Conservation (phyloP, 2,113 vertebrate species). For the Theropithecus gelada region DNA sequence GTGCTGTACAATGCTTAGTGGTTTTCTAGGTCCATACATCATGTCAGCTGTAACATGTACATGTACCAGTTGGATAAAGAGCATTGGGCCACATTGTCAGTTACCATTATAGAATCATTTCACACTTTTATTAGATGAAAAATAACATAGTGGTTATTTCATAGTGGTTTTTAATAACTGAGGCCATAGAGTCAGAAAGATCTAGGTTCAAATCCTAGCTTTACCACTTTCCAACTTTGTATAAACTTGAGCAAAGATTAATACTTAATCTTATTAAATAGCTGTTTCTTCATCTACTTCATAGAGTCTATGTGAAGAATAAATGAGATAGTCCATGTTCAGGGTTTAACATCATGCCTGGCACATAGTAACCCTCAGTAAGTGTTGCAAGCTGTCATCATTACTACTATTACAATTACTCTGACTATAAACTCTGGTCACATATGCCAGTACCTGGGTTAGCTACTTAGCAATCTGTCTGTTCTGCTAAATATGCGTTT, state of each 20-base stretch:
- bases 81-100: not conserved
- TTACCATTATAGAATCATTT: not conserved
- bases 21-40: not conserved
- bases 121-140: not conserved
- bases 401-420: not conserved
- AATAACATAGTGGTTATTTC: not conserved
- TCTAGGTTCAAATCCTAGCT: conserved; percentile 7
- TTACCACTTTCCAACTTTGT: not conserved
- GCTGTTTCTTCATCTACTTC: not conserved
- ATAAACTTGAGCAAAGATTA: not conserved
- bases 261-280: not conserved
- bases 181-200: not conserved
- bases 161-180: conserved; percentile 13
- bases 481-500: not conserved
- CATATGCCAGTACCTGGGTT: not conserved
- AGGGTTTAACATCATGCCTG: not conserved
- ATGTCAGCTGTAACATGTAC: not conserved
- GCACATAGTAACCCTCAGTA: not conserved
- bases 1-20: not conserved
- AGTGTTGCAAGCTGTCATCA: not conserved
- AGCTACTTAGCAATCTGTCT: not conserved
- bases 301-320: not conserved
- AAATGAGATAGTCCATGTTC: not conserved
- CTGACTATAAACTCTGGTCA: not conserved
- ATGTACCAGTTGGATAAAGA: not conserved